Conservation (phyloP, 1,140 invertebrate genomes). For the Zophobas atratus region DNA sequence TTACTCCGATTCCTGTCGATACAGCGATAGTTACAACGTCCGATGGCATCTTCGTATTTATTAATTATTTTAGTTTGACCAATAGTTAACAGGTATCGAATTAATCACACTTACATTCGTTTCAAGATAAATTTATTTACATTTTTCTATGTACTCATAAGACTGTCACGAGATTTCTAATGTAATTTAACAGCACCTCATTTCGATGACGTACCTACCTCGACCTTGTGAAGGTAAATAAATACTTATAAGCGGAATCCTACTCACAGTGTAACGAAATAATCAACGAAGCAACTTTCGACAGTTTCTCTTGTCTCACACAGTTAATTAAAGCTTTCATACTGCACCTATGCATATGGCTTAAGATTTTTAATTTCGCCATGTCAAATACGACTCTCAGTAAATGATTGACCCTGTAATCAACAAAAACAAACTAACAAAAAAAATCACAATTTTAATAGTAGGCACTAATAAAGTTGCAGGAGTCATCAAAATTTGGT, state of each 20-base stretch:
- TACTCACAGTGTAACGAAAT: constrained; percentile 4
- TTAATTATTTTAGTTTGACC: constrained; percentile 36
- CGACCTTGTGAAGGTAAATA: constrained; percentile 60
- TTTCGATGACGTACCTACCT: constrained; percentile 33
- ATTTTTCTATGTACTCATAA: constrained; percentile 14
- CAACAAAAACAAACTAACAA: too few relatives aligned
- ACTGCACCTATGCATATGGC: too few relatives aligned
- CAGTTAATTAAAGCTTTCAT: too few relatives aligned
- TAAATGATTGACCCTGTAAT: too few relatives aligned
- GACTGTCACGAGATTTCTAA: constrained; percentile 44
- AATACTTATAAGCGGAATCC: constrained; percentile 1
- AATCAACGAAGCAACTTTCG: not conserved
- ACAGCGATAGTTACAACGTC: constrained; percentile 70
- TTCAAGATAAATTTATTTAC: constrained; percentile 33
- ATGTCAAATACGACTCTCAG: too few relatives aligned
- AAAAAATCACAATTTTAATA: too few relatives aligned
- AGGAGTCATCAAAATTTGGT: too few relatives aligned
- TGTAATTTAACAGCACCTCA: constrained; percentile 28
- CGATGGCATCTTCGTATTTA: constrained; percentile 64
- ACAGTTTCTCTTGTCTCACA: too few relatives aligned
- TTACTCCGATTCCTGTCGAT: constrained; percentile 71
- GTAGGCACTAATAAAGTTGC: too few relatives aligned
- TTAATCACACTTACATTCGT: constrained; percentile 41
- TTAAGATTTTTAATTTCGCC: too few relatives aligned
- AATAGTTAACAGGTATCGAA: constrained; percentile 49